Conservation (phyloP, 2,113 vertebrate species). For the Gobio gobio region DNA sequence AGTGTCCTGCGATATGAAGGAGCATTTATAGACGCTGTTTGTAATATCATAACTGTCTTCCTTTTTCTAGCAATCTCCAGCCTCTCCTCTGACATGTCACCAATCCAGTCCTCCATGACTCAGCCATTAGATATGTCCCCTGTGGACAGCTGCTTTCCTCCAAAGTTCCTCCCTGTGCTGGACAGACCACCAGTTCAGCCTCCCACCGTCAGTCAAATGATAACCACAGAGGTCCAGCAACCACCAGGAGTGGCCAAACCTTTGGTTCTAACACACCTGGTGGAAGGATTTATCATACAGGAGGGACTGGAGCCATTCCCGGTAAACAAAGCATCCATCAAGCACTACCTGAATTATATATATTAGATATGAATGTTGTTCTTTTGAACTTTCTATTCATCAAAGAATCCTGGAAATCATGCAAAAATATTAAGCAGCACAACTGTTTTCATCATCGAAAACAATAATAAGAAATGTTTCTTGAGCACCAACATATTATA, state of each 20-base stretch:
- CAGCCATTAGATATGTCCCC: constrained; percentile 60
- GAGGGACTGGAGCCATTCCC: constrained; percentile 95
- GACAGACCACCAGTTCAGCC: constrained; percentile 37
- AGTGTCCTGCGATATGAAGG: background rate
- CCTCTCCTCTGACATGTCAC: constrained; percentile 77
- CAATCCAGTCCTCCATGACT: constrained; percentile 65
- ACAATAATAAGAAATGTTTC: background rate
- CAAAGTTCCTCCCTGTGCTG: constrained; percentile 63
- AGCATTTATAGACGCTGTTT: background rate
- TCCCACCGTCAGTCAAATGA: constrained; percentile 48
- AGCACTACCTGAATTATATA: background rate
- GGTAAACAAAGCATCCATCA: constrained; percentile 73
- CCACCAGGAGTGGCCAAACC: constrained; percentile 26
- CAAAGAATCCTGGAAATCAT: background rate
- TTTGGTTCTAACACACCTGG: constrained; percentile 89
- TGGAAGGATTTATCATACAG: constrained; percentile 97
- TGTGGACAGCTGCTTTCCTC: constrained; percentile 57
- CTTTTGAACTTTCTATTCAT: too few species aligned
- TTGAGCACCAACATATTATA: background rate
- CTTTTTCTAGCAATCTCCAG: constrained; percentile 72
- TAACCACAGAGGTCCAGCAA: constrained; percentile 15
- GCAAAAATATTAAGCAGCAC: too few species aligned
- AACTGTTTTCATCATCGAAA: too few species aligned
- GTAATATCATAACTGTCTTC: constrained; percentile 15
- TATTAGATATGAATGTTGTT: background rate